Evolutionary conservation across 2,113 vertebrate genomes (phyloP).

Genomic region (Passer domesticus): DNA sequence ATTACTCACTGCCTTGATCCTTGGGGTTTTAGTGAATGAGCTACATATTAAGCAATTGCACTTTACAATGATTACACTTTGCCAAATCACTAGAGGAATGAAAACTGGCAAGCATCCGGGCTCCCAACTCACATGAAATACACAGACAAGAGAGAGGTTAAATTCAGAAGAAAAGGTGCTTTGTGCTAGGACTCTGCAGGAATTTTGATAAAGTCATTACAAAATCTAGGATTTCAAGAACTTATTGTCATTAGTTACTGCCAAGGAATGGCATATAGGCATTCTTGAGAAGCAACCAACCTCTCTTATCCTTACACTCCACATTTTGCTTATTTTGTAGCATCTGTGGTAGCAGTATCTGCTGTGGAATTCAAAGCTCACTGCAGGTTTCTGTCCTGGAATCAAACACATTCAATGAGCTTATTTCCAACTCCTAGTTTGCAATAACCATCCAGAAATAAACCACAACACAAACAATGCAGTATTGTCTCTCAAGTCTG

Average conservation of each 20-base stretch:
- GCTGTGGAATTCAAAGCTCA: neutral
- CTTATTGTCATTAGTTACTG: neutral
- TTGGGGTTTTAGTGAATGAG: conserved; percentile 39
- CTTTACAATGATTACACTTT: conserved; percentile 48
- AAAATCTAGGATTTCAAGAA: neutral
- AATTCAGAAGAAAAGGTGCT: neutral
- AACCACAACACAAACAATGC: neutral
- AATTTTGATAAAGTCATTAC: neutral
- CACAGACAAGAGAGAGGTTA: conserved; percentile 1
- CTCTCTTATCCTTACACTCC: neutral
- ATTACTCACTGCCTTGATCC: conserved; percentile 7
- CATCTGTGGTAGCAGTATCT: neutral
- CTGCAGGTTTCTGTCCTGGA: neutral
- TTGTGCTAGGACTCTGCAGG: neutral
- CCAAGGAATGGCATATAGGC: neutral
- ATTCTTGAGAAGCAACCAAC: neutral
- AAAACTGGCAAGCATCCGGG: neutral
- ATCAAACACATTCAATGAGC: neutral
- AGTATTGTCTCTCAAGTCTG: neutral
- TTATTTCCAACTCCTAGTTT: neutral
- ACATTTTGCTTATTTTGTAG: neutral
- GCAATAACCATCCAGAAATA: neutral
- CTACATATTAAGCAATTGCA: conserved; percentile 42
- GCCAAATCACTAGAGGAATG: conserved; percentile 15
- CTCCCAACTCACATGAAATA: neutral